Base-by-base conservation (phyloP, 2,113 vertebrate genomes). In the Oplegnathus fasciatus region DNA sequence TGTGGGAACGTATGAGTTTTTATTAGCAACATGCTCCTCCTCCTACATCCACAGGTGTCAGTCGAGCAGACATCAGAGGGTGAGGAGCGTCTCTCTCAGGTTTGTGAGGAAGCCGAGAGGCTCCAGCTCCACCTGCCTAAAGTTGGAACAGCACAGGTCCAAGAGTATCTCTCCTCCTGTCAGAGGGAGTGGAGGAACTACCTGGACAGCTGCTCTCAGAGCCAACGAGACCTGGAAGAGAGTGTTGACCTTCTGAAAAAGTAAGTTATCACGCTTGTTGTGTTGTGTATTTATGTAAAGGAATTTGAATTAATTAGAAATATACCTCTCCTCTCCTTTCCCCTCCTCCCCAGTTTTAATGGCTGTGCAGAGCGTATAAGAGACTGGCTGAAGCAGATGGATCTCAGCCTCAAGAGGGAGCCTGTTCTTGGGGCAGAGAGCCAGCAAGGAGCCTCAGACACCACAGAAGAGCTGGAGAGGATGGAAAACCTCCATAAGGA, bases 401-500 rank as follows among this genome's bases (percentile, higher is more conserved):
- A 97, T 86, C 94, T 96, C 91, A 96, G 93, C 72, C 93, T 98
- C 86, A 96, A 74, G 84, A 95, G 95, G 30, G 97, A 98, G 89
- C 91, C 84, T 87, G 48, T 76, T 91, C 60, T 95, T 61, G 86
- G 95, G 77, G 96, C 93, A 65, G 97, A 97, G 75, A 95, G 70
- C 80, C 97, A 96, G 75, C 95, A 96, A 69, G 96, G 95, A 84
- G 82, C 95, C 84, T 91, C 94, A 13, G 97, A 97, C 86, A 95
- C 96, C 94, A 96, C 96, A 88, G 95, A 95, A 1, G 98, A 99
- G 91, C 95, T 99, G 74, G 96, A 97, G 80, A 97, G 93, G 88
- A 92, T 98, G 60, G 97, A 99, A 89, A 96, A 96, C 89, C 96
- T 99, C 82, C 94, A 98, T 71, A 96, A 95, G 87, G 97, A 98